A percentile compares a stretch with the other conserved stretches of the same genome.
Evolutionary conservation across 2,888 invertebrate genomes (phyloP).

Genomic region (Erannis defoliaria): DNA sequence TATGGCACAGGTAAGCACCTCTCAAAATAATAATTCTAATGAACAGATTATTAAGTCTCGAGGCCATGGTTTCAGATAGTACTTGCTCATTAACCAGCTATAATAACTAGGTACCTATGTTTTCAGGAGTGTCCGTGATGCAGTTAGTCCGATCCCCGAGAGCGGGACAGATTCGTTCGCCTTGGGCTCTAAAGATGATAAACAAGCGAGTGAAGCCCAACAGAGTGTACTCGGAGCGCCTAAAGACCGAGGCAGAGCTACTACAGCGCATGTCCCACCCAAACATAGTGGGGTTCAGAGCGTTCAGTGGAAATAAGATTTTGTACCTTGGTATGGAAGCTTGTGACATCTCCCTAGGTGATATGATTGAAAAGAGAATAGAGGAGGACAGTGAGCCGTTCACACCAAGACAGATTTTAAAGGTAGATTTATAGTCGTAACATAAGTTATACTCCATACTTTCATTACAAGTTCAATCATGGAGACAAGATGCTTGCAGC

Average conservation of each 20-base stretch:
- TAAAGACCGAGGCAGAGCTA: conserved; percentile 90
- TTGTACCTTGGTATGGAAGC: conserved; percentile 93
- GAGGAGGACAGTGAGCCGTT: conserved; percentile 87
- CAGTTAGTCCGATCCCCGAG: conserved; percentile 91
- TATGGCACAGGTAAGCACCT: conserved; percentile 90
- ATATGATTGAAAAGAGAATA: conserved; percentile 89
- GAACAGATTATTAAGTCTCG: background rate
- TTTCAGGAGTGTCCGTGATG: conserved; percentile 91
- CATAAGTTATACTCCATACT: background rate
- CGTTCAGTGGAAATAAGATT: conserved; percentile 82
- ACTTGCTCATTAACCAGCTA: background rate
- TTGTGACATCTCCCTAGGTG: conserved; percentile 90
- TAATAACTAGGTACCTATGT: background rate
- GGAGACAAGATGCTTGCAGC: too few relatives aligned
- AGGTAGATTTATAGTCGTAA: conserved; percentile 61
- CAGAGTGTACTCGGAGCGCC: conserved; percentile 82
- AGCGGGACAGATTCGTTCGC: conserved; percentile 90
- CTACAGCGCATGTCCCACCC: conserved; percentile 90
- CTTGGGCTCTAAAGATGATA: conserved; percentile 95
- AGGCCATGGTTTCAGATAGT: too few relatives aligned
- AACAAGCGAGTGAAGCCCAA: conserved; percentile 81
- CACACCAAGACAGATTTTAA: conserved; percentile 87
- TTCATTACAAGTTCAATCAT: too few relatives aligned
- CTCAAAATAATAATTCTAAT: background rate
- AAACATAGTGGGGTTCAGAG: conserved; percentile 93